These are phyloP conservation scores for Aurelia sp. DNA, from an alignment of 30 jellyfish, hydroid and myxozoan genomes.

Conservation along the genomic window DNA sequence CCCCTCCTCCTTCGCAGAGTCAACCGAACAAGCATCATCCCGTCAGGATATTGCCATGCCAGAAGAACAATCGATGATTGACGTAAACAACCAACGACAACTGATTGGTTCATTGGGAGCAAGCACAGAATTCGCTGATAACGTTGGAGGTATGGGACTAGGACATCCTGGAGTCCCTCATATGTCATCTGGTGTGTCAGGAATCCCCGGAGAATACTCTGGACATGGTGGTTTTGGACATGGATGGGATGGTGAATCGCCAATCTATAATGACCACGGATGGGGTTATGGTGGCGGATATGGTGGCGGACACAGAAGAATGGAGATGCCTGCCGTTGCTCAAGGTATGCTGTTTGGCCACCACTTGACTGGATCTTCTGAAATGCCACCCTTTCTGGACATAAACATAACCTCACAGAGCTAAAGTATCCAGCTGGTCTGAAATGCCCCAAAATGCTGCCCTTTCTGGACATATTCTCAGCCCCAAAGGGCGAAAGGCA, in stretches of 20 bases:
- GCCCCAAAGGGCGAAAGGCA: too few relatives aligned
- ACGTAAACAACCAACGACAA: slow-evolving; percentile 90
- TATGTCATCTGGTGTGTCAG: slow-evolving; percentile 95
- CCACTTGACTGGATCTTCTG: too few relatives aligned
- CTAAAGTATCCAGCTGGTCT: too few relatives aligned
- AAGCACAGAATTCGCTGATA: slow-evolving; percentile 92
- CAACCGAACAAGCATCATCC: slow-evolving; percentile 54
- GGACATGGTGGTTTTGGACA: slow-evolving; percentile 95
- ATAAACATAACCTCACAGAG: too few relatives aligned
- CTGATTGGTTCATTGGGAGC: slow-evolving; percentile 98
- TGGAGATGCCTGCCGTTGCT: slow-evolving; percentile 1
- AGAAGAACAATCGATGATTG: slow-evolving; percentile 94
- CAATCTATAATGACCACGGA: slow-evolving; percentile 83
- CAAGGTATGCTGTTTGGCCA: slow-evolving; percentile 5
- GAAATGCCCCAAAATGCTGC: too few relatives aligned
- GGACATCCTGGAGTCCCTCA: slow-evolving; percentile 99
- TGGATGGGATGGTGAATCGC: slow-evolving; percentile 97
- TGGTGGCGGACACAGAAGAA: slow-evolving; percentile 59
- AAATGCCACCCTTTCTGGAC: too few relatives aligned
- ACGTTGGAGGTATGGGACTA: slow-evolving; percentile 99
- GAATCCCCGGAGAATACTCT: slow-evolving; percentile 98
- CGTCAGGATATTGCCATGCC: slow-evolving; percentile 99
- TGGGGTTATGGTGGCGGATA: slow-evolving; percentile 80
- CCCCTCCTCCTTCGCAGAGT: slow-evolving; percentile 25
- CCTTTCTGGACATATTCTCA: too few relatives aligned